These are phyloP conservation scores for Phenganax stokvisi DNA, from an alignment of 92 coral and sea anemone species.

Conservation along the genomic window DNA sequence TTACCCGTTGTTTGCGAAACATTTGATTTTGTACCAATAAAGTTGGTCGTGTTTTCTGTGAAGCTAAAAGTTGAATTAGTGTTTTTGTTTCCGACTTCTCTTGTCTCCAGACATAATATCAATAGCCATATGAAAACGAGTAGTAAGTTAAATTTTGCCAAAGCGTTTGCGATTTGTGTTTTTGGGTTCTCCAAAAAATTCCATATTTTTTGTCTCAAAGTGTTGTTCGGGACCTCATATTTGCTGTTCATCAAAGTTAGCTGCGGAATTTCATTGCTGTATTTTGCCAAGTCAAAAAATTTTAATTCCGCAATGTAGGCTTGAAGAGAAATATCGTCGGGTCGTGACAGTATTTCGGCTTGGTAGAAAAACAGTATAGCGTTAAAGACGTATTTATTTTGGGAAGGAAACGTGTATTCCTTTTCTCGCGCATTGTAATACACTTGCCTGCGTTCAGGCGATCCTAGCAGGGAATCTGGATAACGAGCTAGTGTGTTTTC, in stretches of 20 bases:
- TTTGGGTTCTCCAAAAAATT: slow-evolving; percentile 25
- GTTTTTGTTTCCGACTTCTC: not conserved
- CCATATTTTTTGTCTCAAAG: slow-evolving; percentile 15
- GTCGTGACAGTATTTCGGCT: slow-evolving; percentile 78
- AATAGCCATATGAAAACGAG: slow-evolving; percentile 17
- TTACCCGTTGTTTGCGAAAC: not conserved
- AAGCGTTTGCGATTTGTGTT: not conserved
- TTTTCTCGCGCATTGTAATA: slow-evolving; percentile 54
- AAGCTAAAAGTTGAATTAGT: no score
- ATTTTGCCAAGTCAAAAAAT: slow-evolving; percentile 54
- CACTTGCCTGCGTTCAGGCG: slow-evolving; percentile 53
- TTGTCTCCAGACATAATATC: slow-evolving; percentile 11
- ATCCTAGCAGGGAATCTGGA: slow-evolving; percentile 82
- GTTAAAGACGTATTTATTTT: slow-evolving; percentile 72
- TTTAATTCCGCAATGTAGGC: slow-evolving; percentile 61
- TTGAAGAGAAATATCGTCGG: slow-evolving; percentile 66
- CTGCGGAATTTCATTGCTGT: not conserved
- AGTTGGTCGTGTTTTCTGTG: not conserved
- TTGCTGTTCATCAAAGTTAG: not conserved
- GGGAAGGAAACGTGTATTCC: slow-evolving; percentile 54
- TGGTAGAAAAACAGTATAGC: slow-evolving; percentile 92
- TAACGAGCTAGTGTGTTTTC: slow-evolving; percentile 81
- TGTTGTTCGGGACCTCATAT: not conserved
- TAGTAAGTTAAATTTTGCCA: slow-evolving; percentile 1
- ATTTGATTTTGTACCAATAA: not conserved